Conservation (phyloP, 1,140 invertebrate genomes). For the Diorhabda sublineata region DNA sequence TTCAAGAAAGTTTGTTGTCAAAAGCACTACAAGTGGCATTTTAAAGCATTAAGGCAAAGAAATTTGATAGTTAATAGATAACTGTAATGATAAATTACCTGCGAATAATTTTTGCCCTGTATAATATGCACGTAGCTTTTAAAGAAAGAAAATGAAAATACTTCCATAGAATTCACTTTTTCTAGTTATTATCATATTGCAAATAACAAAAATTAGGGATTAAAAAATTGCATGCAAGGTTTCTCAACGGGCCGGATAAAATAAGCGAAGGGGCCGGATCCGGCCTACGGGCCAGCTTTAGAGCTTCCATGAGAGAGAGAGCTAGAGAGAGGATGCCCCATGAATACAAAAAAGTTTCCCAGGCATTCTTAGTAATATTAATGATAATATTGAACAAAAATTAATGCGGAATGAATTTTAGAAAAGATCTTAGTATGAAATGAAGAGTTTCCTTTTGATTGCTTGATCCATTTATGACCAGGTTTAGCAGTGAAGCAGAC, state of each 20-base stretch:
- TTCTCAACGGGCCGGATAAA: neutral
- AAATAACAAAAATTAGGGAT: neutral
- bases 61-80: neutral
- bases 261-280: neutral
- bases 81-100: neutral
- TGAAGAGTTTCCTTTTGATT: no score
- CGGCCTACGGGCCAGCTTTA: neutral
- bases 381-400: no score
- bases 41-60: neutral
- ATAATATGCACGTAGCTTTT: neutral
- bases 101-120: slow-evolving; percentile 9
- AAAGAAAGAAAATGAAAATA: neutral
- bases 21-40: neutral
- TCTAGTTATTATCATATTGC: neutral
- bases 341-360: no score
- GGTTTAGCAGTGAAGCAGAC: no score
- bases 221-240: neutral
- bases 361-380: no score
- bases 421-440: no score
- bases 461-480: no score
- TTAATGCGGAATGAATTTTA: no score
- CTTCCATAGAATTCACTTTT: neutral
- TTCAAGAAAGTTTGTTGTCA: neutral
- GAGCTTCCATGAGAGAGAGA: neutral
- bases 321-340: no score